Percentiles rank a stretch among this genome's conserved stretches.
Evolutionary conservation across 2,888 invertebrate species (phyloP).

Genomic region (Lymantria monacha): DNA sequence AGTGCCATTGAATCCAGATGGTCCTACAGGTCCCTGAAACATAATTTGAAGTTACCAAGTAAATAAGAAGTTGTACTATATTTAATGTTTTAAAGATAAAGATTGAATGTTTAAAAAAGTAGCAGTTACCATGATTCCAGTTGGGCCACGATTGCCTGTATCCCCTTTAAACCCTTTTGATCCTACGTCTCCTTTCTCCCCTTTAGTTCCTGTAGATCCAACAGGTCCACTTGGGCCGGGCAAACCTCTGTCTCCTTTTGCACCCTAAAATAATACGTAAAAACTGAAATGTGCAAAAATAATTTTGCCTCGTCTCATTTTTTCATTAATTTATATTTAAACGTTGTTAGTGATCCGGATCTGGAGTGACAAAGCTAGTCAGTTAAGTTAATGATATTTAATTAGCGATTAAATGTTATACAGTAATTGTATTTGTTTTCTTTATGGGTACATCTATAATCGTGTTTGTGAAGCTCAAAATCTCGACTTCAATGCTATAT

Average conservation of each 20-base stretch:
- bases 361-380: too few relatives aligned
- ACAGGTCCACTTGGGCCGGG: conserved; percentile 15
- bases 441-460: too few relatives aligned
- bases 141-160: conserved; percentile 30
- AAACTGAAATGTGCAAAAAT: background rate
- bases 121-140: conserved; percentile 29
- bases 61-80: background rate
- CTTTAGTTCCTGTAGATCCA: conserved; percentile 82
- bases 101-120: background rate
- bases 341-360: too few relatives aligned
- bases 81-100: background rate
- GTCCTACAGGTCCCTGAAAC: conserved; percentile 37
- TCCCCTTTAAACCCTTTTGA: conserved; percentile 21
- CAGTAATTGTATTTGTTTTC: too few relatives aligned
- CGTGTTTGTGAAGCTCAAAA: too few relatives aligned
- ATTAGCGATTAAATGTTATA: too few relatives aligned
- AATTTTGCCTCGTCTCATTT: too few relatives aligned
- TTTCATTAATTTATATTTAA: too few relatives aligned
- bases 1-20: conserved; percentile 38
- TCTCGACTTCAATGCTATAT: too few relatives aligned
- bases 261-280: conserved; percentile 3
- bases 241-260: conserved; percentile 24
- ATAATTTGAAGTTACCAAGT: background rate
- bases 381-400: too few relatives aligned
- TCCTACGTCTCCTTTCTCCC: conserved; percentile 69